phyloP scores from a whole-genome alignment of 92 coral and sea anemone genomes.

The Umimayanthus kanabou region DNA sequence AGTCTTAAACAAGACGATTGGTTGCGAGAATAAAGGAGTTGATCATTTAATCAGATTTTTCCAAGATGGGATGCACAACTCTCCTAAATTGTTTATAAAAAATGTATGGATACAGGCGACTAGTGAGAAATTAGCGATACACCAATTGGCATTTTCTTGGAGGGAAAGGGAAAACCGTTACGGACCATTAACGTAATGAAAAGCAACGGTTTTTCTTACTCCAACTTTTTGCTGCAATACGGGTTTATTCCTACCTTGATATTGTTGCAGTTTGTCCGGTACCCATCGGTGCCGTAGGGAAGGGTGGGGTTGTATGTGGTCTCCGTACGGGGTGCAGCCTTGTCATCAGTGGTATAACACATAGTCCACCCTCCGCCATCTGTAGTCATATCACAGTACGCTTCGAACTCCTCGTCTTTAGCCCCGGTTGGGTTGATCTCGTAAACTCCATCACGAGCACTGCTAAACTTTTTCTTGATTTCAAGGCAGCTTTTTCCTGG shows the following conservation, averaged over 20 bases:
- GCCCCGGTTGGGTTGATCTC: conserved; percentile 49
- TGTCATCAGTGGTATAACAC: conserved; percentile 53
- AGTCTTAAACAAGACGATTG: no score
- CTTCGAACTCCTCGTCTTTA: conserved; percentile 33
- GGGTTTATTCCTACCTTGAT: background rate
- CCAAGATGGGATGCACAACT: no score
- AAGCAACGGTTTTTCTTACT: no score
- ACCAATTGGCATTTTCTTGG: no score
- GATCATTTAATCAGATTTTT: no score
- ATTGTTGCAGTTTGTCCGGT: conserved; percentile 40
- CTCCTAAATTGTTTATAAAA: no score
- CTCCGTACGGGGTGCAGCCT: conserved; percentile 29
- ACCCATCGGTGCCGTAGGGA: conserved; percentile 46
- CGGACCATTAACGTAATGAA: no score
- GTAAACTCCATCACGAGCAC: conserved; percentile 40
- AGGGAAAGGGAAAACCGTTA: no score
- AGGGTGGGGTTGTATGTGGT: conserved; percentile 18
- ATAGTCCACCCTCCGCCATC: conserved; percentile 63
- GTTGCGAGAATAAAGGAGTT: no score
- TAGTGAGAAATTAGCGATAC: no score
- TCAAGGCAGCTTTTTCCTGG: conserved; percentile 4
- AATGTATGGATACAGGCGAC: no score
- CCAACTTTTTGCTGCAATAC: no score
- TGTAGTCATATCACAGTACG: conserved; percentile 58
- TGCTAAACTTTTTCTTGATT: background rate